Evolutionary conservation across 2,113 vertebrate species (phyloP), one percentile per base, ranked within the genome.

Genomic region (Phrynocephalus versicolor): DNA sequence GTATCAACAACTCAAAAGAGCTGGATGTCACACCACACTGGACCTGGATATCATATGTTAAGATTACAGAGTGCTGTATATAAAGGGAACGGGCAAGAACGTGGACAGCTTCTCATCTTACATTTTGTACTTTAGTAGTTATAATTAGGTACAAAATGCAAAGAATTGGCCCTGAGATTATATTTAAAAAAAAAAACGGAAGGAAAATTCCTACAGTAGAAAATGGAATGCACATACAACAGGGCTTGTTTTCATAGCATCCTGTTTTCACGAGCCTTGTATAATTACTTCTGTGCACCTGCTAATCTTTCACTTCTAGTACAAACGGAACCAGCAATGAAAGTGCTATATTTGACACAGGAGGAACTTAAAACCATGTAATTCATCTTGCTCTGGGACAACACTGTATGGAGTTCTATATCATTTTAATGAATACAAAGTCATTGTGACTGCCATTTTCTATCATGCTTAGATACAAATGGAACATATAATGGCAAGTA

Each of bases 231-330:
- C 83, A 88, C 57, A 14, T 1, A 67, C n/a, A n/a, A n/a, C n/a
- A n/a, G n/a, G n/a, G n/a, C n/a, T n/a, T n/a, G n/a, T n/a, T n/a
- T n/a, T n/a, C n/a, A n/a, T n/a, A n/a, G n/a, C n/a, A n/a, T n/a
- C n/a, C n/a, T n/a, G 67, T 81, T 82, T 81, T 65, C 58, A 85
- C 78, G 84, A 8, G 86, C 78, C 39, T 88, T 62, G 80, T 0
- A 45, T 10, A 41, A 78, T 33, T 57, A 83, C 75, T 51, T 30
- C 71, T 70, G 85, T 6, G 87, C 33, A 45, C 64, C 45, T 1
- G 74, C 79, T 73, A 83, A 7, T 6, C 6, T 13, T 16, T 51
- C 45, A 70, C 41, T 27, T 62, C 14, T 18, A 73, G 10, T 69
- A 74, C 18, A 41, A 18, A 84, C 67, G 37, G 69, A 74, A 39